Evolutionary conservation across 2,797 vertebrate species (phyloP).

Genomic region (Takifugu ocellatus): DNA sequence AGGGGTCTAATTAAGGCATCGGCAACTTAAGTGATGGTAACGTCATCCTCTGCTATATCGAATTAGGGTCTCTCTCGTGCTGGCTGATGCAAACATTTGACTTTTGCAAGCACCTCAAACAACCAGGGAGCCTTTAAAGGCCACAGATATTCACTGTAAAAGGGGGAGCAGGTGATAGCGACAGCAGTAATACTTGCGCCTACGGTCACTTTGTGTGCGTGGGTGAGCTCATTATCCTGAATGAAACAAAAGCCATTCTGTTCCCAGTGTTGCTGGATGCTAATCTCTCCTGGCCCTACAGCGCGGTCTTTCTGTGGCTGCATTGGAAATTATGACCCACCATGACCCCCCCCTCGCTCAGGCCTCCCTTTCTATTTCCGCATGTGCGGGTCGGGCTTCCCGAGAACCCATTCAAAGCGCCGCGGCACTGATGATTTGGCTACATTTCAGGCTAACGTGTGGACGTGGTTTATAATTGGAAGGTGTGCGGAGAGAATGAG

Average conservation of each 20-base stretch:
- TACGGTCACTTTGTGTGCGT: slow-evolving; percentile 46
- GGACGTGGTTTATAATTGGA: slow-evolving; percentile 8
- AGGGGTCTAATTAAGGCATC: neutral
- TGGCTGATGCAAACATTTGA: slow-evolving; percentile 1
- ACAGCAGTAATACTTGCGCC: slow-evolving; percentile 42
- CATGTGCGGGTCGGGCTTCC: slow-evolving; percentile 49
- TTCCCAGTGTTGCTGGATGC: slow-evolving; percentile 67
- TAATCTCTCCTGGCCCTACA: slow-evolving; percentile 81
- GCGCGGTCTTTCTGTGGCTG: slow-evolving; percentile 54
- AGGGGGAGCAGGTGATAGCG: slow-evolving; percentile 23
- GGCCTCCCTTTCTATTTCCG: slow-evolving; percentile 41
- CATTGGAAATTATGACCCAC: slow-evolving; percentile 42
- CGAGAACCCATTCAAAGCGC: slow-evolving; percentile 15
- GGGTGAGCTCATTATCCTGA: slow-evolving; percentile 72
- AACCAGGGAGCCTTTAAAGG: slow-evolving; percentile 15
- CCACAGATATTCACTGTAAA: slow-evolving; percentile 39
- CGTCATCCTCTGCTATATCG: too few relatives aligned
- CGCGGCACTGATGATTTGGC: slow-evolving; percentile 2
- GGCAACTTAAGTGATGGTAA: too few relatives aligned
- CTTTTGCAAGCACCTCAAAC: slow-evolving; percentile 13
- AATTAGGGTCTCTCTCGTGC: neutral
- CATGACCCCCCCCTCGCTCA: slow-evolving; percentile 18
- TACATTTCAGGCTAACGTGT: slow-evolving; percentile 3
- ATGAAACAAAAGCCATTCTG: slow-evolving; percentile 80
- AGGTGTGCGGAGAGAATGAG: neutral